Percentiles rank a stretch among this genome's conserved stretches.
These are phyloP conservation scores for Parnassius glacialis DNA, from an alignment of 2,888 invertebrate genomes.

Conservation along the genomic window DNA sequence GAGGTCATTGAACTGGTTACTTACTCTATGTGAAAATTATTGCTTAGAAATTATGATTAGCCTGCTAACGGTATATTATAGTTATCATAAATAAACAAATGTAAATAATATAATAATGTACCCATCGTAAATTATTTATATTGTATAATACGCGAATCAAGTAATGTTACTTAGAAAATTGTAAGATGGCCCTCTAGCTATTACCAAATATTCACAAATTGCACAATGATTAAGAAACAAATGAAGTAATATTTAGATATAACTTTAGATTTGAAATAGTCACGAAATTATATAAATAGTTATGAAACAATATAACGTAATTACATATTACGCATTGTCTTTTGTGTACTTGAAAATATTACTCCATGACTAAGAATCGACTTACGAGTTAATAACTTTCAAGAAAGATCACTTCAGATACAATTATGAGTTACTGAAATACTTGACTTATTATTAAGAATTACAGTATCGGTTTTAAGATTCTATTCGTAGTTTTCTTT, in stretches of 20 bases:
- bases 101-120: too few species aligned
- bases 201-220: too few species aligned
- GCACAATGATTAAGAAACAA: neutral
- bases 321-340: neutral
- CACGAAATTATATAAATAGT: neutral
- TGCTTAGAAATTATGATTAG: too few species aligned
- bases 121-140: too few species aligned
- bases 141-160: too few species aligned
- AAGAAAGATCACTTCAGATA: constrained; percentile 18
- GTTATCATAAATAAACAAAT: too few species aligned
- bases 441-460: constrained; percentile 14
- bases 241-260: neutral
- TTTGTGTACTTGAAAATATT: neutral
- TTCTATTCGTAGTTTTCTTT: neutral
- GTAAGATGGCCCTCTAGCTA: too few species aligned
- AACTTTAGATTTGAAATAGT: neutral
- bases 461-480: neutral
- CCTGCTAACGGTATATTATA: too few species aligned
- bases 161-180: too few species aligned
- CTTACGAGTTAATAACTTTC: constrained; percentile 9
- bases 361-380: constrained; percentile 1
- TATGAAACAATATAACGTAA: neutral
- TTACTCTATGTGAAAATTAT: too few species aligned
- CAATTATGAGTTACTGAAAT: constrained; percentile 5
- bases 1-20: too few species aligned